Conservation (phyloP, 2,888 invertebrate genomes). For the Caenorhabditis doughertyi region DNA sequence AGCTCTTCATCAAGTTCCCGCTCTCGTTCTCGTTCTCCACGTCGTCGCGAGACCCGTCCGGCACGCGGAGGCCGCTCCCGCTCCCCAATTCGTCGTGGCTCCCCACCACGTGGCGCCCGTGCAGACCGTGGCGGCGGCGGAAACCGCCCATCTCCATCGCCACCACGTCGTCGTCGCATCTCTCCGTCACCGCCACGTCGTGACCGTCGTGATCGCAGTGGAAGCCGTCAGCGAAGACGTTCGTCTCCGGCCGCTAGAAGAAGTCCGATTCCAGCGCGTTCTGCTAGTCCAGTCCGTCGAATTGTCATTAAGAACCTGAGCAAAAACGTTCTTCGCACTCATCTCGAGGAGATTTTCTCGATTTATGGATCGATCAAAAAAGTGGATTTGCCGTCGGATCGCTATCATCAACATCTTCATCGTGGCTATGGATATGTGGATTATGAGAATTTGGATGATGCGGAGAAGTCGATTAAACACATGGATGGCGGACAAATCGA, state of each 20-base stretch:
- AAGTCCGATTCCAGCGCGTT: constrained; percentile 39
- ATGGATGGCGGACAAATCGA: constrained; percentile 91
- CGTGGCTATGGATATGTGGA: constrained; percentile 97
- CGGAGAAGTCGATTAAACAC: constrained; percentile 98
- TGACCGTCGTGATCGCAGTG: constrained; percentile 64
- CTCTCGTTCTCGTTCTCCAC: constrained; percentile 69
- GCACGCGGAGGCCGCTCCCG: constrained; percentile 53
- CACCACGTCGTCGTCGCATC: constrained; percentile 63
- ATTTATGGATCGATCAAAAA: constrained; percentile 88
- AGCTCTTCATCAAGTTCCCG: constrained; percentile 67
- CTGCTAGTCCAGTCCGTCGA: constrained; percentile 64
- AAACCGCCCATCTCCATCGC: constrained; percentile 63
- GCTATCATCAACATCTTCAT: constrained; percentile 92
- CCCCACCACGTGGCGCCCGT: constrained; percentile 71
- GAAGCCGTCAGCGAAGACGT: constrained; percentile 66
- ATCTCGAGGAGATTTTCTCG: constrained; percentile 92
- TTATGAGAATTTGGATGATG: constrained; percentile 94
- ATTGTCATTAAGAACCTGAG: constrained; percentile 73
- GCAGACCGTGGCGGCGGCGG: constrained; percentile 64
- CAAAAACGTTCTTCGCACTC: constrained; percentile 85
- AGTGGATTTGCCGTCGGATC: constrained; percentile 93
- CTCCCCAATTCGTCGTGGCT: constrained; percentile 65
- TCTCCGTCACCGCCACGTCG: constrained; percentile 66
- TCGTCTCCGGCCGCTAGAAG: constrained; percentile 40
- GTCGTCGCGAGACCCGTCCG: constrained; percentile 56